A percentile compares a stretch with the other conserved stretches of the same genome.
These are phyloP conservation scores for Sebastes hubbsi DNA, from an alignment of 2,797 vertebrate genomes.

Conservation along the genomic window DNA sequence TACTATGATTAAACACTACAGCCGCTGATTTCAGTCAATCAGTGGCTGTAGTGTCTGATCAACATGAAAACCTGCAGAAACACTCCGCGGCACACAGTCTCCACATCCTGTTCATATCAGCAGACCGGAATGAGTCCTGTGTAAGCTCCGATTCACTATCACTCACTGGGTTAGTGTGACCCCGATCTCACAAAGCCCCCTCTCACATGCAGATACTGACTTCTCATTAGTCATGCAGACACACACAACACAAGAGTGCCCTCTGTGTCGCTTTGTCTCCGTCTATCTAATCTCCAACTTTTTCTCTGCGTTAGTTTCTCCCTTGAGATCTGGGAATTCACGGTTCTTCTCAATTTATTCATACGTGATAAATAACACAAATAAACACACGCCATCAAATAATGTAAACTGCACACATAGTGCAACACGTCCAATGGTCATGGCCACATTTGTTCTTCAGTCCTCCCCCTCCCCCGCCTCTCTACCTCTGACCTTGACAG, in stretches of 20 bases:
- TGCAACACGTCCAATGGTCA: neutral
- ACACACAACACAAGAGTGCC: conserved; percentile 20
- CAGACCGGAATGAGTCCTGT: neutral
- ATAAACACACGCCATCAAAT: neutral
- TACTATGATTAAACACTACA: conserved; percentile 1
- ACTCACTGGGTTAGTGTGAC: conserved; percentile 47
- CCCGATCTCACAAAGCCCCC: conserved; percentile 44
- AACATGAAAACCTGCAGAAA: conserved; percentile 24
- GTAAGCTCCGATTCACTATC: conserved; percentile 31
- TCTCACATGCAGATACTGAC: conserved; percentile 46
- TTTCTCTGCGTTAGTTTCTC: neutral
- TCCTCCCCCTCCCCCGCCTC: conserved; percentile 3
- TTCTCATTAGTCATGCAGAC: conserved; percentile 39
- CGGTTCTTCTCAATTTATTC: neutral
- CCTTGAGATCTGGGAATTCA: neutral
- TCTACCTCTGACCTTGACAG: conserved; percentile 47
- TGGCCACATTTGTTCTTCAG: conserved; percentile 7
- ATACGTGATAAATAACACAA: neutral
- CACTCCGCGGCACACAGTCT: neutral
- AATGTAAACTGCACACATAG: neutral
- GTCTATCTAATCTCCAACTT: neutral
- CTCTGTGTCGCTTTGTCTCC: neutral
- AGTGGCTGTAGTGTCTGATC: conserved; percentile 7
- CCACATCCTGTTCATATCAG: conserved; percentile 9
- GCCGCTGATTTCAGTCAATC: conserved; percentile 8